phyloP scores from a whole-genome alignment of 2,888 invertebrate species.

The Rhorus exstirpatorius region DNA sequence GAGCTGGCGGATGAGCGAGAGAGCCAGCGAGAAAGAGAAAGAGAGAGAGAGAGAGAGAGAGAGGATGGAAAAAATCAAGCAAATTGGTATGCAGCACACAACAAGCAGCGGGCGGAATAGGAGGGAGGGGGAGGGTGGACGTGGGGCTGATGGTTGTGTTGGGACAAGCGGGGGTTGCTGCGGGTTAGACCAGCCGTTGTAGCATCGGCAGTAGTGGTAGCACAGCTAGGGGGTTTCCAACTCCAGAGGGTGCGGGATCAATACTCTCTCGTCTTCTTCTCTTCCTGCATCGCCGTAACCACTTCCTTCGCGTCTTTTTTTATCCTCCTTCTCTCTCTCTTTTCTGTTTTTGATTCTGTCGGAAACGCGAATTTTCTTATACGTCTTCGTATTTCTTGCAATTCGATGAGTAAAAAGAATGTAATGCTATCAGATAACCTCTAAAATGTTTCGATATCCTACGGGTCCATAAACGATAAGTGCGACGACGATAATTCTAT shows the following conservation, averaged over 20 bases:
- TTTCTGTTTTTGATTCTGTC: conserved; percentile 31
- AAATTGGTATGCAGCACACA: conserved; percentile 89
- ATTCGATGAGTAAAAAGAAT: conserved; percentile 20
- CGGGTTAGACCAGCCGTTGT: conserved; percentile 82
- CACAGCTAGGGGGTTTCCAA: conserved; percentile 78
- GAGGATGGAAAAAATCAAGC: conserved; percentile 86
- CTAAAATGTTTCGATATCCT: not conserved
- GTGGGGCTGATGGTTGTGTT: conserved; percentile 80
- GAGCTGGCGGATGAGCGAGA: conserved; percentile 70
- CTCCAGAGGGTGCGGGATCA: conserved; percentile 84
- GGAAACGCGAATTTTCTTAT: conserved; percentile 36
- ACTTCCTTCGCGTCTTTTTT: conserved; percentile 60
- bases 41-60: conserved; percentile 76
- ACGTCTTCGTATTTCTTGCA: conserved; percentile 30
- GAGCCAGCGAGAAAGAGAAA: conserved; percentile 75
- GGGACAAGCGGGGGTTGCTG: conserved; percentile 72
- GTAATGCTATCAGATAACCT: not conserved
- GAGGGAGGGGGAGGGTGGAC: conserved; percentile 82
- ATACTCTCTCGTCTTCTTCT: conserved; percentile 85
- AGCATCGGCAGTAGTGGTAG: conserved; percentile 53
- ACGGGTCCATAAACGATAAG: not conserved
- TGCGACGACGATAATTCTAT: not conserved
- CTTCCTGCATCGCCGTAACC: conserved; percentile 70
- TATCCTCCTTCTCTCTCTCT: conserved; percentile 21
- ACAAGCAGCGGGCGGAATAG: conserved; percentile 86